Conservation (phyloP, 2,797 vertebrate species). For the Choloepus didactylus region DNA sequence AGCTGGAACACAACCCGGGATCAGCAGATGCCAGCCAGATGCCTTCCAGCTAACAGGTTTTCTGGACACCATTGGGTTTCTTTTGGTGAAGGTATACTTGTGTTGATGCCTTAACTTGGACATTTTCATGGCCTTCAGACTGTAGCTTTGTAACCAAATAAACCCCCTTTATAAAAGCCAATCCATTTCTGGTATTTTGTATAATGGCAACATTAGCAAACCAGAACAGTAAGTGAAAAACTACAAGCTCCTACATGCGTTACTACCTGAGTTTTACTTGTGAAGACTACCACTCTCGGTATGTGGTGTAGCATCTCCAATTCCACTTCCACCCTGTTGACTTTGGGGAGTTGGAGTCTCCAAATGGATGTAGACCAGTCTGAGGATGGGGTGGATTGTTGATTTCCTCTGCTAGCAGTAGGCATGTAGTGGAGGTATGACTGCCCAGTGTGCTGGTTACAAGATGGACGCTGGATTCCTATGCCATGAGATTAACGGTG, state of each 20-base stretch:
- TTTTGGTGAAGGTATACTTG: too few species aligned
- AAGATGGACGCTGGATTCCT: background rate
- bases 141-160: too few species aligned
- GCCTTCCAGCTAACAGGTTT: too few species aligned
- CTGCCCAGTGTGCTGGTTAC: background rate
- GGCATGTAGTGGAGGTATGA: background rate
- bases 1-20: too few species aligned
- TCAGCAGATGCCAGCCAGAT: too few species aligned
- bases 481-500: background rate
- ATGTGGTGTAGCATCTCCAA: background rate
- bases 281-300: background rate
- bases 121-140: too few species aligned
- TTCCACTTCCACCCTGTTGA: background rate
- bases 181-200: too few species aligned
- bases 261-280: slow-evolving; percentile 19
- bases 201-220: too few species aligned
- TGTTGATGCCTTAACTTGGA: too few species aligned
- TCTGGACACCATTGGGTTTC: too few species aligned
- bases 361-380: background rate
- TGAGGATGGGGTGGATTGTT: background rate
- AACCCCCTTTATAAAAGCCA: too few species aligned
- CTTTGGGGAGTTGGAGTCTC: background rate
- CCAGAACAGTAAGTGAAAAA: background rate
- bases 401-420: background rate
- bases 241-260: background rate